Evolutionary conservation across 1,140 invertebrate genomes (phyloP), one percentile per base, ranked within the genome.

Genomic region (Delia radicum): DNA sequence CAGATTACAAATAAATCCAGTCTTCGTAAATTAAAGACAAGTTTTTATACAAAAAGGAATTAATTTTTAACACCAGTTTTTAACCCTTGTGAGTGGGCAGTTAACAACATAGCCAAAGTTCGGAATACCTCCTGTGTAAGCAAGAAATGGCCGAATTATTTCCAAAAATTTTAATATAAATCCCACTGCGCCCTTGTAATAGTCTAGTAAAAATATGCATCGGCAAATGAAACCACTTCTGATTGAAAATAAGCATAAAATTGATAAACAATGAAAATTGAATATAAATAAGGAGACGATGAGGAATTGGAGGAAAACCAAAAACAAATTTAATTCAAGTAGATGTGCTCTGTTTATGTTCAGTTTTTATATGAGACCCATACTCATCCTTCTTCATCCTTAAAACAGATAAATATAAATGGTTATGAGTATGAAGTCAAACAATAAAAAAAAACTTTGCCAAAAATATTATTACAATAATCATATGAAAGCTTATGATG

Each of bases 261-360:
- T 83, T 83, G 80, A 83, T 83, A 83, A 83, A 83, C 82, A 83
- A 83, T 83, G 80, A 82, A 83, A 83, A 37, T 69, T 69, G 65
- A 69, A 69, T 69, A 69, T 4, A 67, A 65, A 67, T 13, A 67
- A 18, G n/a, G 28, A 67, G 24, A 63, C 13, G 27, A 33, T n/a
- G 12, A 33, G 65, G 6, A 69, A 21, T 10, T 7, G 37, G 21
- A 10, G 24, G 29, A 6, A 69, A 33, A 21, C 29, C 29, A 21
- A 69, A 33, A n/a, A 18, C 18, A 69, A 31, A 63, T 33, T 21
- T 18, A 10, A 18, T 69, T 69, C 29, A 33, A 69, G 29, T 21
- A 18, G 65, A 69, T 69, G 21, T 69, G 65, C 65, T 69, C 65
- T 31, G 63, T 18, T 33, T 33, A 33, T 33, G 31, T 33, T 69